These are phyloP conservation scores for Latheticus oryzae DNA, from an alignment of 2,888 invertebrate species.

Conservation along the genomic window DNA sequence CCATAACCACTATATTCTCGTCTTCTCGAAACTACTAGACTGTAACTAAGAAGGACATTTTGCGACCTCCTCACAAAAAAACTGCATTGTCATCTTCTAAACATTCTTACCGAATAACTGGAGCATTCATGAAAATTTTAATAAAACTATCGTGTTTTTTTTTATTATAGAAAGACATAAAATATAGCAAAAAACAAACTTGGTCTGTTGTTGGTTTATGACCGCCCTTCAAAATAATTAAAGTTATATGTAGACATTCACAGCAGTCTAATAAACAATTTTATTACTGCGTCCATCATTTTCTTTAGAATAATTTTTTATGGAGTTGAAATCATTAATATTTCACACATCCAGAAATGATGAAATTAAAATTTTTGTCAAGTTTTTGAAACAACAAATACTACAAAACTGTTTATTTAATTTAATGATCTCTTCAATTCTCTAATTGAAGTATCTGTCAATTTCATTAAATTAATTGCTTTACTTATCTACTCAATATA, in stretches of 20 bases:
- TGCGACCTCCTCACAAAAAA: no score
- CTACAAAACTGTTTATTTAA: no score
- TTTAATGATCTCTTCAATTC: no score
- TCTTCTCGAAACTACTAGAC: no score
- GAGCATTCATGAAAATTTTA: no score
- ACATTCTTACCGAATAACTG: no score
- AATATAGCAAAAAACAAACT: slow-evolving; percentile 3
- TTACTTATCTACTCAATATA: slow-evolving; percentile 31
- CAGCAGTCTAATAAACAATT: slow-evolving; percentile 28
- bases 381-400: neutral
- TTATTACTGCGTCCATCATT: slow-evolving; percentile 17
- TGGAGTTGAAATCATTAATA: slow-evolving; percentile 16
- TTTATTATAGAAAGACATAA: no score
- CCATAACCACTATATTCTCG: no score
- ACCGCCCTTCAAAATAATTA: slow-evolving; percentile 18
- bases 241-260: slow-evolving; percentile 23
- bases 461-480: slow-evolving; percentile 36
- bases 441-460: slow-evolving; percentile 37
- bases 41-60: no score
- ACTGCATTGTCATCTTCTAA: no score
- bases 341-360: slow-evolving; percentile 1
- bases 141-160: no score
- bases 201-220: neutral
- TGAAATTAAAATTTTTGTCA: slow-evolving; percentile 12
- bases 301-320: slow-evolving; percentile 9